Evolutionary conservation across 2,113 vertebrate species (phyloP), one percentile per base, ranked within the genome.

Genomic region (Pandion haliaetus): DNA sequence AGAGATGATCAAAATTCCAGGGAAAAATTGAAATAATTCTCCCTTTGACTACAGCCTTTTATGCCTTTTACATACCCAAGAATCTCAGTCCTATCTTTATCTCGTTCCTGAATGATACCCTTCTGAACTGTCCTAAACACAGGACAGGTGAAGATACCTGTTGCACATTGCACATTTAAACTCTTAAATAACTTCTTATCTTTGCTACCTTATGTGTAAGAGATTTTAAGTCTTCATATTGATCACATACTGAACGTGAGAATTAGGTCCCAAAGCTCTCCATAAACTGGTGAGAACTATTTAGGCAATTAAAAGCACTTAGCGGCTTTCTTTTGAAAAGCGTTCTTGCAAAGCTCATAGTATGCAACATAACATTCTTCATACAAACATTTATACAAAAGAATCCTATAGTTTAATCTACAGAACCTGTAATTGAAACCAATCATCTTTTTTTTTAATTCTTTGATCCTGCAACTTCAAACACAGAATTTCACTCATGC

Each of bases 381-480:
- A 83, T 9, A 45, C 40, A 31, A 36, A 70, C 49, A 28, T 31
- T 74, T 45, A 49, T 0, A 84, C 17, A 79, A n/a, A 87, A 69
- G 17, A 93, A 95, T 58, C 58, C 57, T 32, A 5, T 4, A 42
- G 40, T 66, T 88, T 61, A 65, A 65, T 54, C 80, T 65, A 44
- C 25, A 89, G 36, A 90, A 67, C 15, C 15, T 42, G 7, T 40
- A 63, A 91, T 1, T 84, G 58, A 93, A 90, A n/a, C 19, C 44
- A 87, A 49, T 50, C 4, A 15, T 54, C 4, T 73, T 52, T 25
- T 80, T 58, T 54, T 78, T 52, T 38, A 0, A 50, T 42, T 57
- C 77, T 86, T 93, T 94, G 70, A 93, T 94, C 49, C 19, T 69
- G 57, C 52, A 69, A 32, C 77, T 82, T 96, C 93, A 87, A 94